Evolutionary conservation across 1,140 invertebrate genomes (phyloP), one percentile per base, ranked within the genome.

Genomic region (Lasaia peninsularis): DNA sequence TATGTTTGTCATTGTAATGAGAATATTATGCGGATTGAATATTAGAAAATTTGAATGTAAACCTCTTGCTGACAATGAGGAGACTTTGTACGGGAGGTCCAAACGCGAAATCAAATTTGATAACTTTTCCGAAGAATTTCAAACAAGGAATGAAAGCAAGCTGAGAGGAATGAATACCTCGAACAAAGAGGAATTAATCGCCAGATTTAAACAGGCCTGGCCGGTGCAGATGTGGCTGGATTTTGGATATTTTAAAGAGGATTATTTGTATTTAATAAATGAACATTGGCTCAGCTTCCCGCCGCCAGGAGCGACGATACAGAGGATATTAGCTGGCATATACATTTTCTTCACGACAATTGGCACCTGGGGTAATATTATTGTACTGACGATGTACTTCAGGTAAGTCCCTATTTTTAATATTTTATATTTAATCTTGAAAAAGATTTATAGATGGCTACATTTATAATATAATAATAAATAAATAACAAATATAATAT

Each of bases 201-300:
- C 63, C 31, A 73, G 64, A 33, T 91, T 91, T 65, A 84, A 83
- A 51, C 68, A 64, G 53, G 52, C 70, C 20, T 92, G 90, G 84
- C 91, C 91, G 0, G 75, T 92, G 5, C 66, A 75, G 28, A 67
- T 67, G 35, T 93, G 91, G 92, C 78, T 72, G 52, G 61, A 83
- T 14, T 65, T 75, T 31, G 91, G 91, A 14, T 90, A 81, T 63
- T 92, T 92, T 62, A 83, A 87, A 12, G 89, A 92, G 14, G 88
- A 90, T 50, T 92, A 91, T 65, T 78, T 94, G 56, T 68, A 89
- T 21, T 76, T 90, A 31, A 92, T 94, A 31, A 93, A 94, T 75
- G 75, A 90, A 4, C 92, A 93, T 67, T 94, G 93, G 93, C 74
- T 94, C 51, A 75, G 90, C 62, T 94, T 93, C 71, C 83, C 89